phyloP scores from a whole-genome alignment of 2,888 invertebrate species.

The Uropetala carovei region DNA sequence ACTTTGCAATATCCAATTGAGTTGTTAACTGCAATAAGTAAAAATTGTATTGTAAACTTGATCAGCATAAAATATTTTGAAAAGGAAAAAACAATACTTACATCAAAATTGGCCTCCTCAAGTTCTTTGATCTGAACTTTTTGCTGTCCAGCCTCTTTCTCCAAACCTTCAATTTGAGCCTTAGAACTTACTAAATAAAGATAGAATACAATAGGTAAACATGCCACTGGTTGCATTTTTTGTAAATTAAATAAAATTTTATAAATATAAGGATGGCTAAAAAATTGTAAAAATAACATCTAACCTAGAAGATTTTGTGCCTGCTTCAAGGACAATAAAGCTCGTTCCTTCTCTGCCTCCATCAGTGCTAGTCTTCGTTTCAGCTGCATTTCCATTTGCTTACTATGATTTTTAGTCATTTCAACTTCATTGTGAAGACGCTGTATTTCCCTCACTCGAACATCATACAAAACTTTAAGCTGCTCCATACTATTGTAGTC shows the following conservation, averaged over 20 bases:
- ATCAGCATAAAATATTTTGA: not conserved
- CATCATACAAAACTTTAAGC: conserved; percentile 74
- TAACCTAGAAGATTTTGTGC: conserved; percentile 82
- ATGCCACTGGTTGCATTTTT: no score
- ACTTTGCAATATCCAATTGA: conserved; percentile 41
- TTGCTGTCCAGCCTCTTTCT: conserved; percentile 57
- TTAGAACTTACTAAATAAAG: conserved; percentile 62
- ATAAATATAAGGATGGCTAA: not conserved
- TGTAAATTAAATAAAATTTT: no score
- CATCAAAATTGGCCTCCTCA: conserved; percentile 65
- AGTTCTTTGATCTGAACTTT: conserved; percentile 60
- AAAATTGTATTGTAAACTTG: not conserved
- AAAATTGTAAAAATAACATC: not conserved
- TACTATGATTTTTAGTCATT: conserved; percentile 25
- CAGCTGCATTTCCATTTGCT: conserved; percentile 68
- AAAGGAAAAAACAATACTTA: conserved; percentile 33
- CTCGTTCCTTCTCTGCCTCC: conserved; percentile 80
- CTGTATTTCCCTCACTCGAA: conserved; percentile 74
- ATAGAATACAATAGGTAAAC: not conserved
- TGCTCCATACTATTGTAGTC: conserved; percentile 71
- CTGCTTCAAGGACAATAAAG: conserved; percentile 79
- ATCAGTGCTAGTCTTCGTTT: conserved; percentile 73
- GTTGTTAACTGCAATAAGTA: conserved; percentile 7
- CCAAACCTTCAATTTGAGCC: conserved; percentile 64
- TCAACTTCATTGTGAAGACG: conserved; percentile 71